Evolutionary conservation across 2,888 invertebrate species (phyloP), one percentile per base, ranked within the genome.

Genomic region (Drosophila infuscata): DNA sequence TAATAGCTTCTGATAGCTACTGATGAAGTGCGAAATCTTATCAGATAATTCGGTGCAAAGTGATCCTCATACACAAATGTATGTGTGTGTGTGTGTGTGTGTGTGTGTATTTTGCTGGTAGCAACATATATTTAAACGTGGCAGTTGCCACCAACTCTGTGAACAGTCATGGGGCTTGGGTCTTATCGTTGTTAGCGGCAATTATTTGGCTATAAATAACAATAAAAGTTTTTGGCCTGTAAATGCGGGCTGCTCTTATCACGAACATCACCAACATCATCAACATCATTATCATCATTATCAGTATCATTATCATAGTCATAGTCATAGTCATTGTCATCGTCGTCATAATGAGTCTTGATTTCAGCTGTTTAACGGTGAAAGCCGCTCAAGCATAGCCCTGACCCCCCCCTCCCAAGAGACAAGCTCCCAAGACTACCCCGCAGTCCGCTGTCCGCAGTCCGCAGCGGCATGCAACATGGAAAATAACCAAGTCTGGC

Each of bases 121-220:
- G 53, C 62, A 54, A 62, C 46, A 64, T 38, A 29, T 29, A 33
- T 38, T 36, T 29, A 33, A 35, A 70, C 76, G 82, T 76, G 80
- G 69, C 80, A 63, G 17, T 51, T 67, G 49, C 54, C 43, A 25
- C 33, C 36, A 58, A 36, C 46, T 46, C 46, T 46, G 51, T 48
- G 33, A 48, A 43, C 61, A 46, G 75, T 66, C 75, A 75, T 66
- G 65, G 29, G 74, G 51, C 52, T 38, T 25, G 49, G 32, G 65
- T 46, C 67, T 82, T 80, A 78, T 85, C 83, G 49, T 35, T 20
- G 58, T 32, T 25, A 63, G 70, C 51, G 69, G 74, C 67, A 83
- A 79, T 86, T 83, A 83, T 81, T 83, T 82, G 75, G 73, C 80
- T 76, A 84, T 87, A 84, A 84, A 84, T 84, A 83, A 83, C 70